Base-by-base conservation (phyloP, 2,888 invertebrate genomes). In the Melieria picta region DNA sequence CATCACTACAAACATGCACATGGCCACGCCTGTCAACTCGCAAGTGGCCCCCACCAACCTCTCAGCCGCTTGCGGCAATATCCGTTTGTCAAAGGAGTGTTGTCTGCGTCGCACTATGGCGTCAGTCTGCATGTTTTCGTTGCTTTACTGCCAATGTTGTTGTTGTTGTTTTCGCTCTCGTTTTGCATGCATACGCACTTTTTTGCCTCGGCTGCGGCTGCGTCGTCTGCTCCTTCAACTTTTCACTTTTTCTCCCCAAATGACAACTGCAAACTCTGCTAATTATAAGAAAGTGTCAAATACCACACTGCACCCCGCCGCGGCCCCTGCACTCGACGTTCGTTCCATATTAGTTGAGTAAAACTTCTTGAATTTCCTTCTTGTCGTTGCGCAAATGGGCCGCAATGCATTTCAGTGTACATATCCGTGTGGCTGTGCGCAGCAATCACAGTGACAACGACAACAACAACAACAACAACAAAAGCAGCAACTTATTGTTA, bases 361-460 rank as follows among this genome's bases (percentile, higher is more conserved):
- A 67, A 67, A 61, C 60, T 67, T 67, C 60, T 67, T 60, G 45
- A 67, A 52, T 58, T 66, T 58, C 65, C 65, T 55, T 4, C n/a
- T 30, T 30, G 30, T 30, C 30, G 30, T 30, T 30, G 11, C 9
- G 52, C 13, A 52, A n/a, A 72, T 61, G 70, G 16, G 71, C 57
- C 57, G 71, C 72, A 72, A 30, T 30, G 30, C 30, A 30, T 30
- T 30, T 30, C 30, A 30, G 77, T 72, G 75, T 69, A 74, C 62
- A 71, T 48, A 60, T 69, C 69, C 68, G 72, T 30, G 63, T 60
- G 74, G 71, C 67, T 70, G 56, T 62, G 63, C 62, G 65, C 46
- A 64, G 72, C 71, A 73, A 66, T 65, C 66, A 13, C 58, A 68
- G 71, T 62, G 76, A 73, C 71, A 72, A 71, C 79, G 75, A 76